These are phyloP conservation scores for Melanaphis sacchari DNA, from an alignment of 1,140 invertebrate species.

Conservation along the genomic window DNA sequence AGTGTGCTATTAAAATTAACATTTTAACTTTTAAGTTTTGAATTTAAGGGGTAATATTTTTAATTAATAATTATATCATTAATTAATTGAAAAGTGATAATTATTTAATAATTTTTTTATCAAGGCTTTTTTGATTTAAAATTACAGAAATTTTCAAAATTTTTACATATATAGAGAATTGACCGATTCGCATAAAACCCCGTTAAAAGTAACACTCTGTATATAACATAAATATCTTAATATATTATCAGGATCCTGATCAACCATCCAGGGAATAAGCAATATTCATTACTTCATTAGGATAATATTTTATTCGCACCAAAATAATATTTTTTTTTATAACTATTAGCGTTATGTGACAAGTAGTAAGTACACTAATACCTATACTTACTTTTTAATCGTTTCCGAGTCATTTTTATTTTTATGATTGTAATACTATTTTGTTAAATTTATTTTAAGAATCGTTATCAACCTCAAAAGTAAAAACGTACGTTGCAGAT, in stretches of 20 bases:
- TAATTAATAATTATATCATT: too few relatives aligned
- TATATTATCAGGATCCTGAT: too few relatives aligned
- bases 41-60: not conserved
- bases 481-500: not conserved
- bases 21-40: not conserved
- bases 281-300: not conserved
- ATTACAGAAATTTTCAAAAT: not conserved
- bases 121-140: not conserved
- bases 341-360: not conserved
- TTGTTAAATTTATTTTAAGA: not conserved
- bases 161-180: not conserved
- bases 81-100: too few relatives aligned
- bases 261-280: too few relatives aligned
- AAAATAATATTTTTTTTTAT: not conserved
- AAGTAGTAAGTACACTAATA: not conserved
- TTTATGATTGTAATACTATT: not conserved
- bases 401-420: not conserved
- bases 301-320: not conserved
- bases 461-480: not conserved
- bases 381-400: slow-evolving; percentile 14
- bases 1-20: not conserved
- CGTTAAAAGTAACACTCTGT: not conserved
- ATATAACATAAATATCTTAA: not conserved
- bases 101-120: too few relatives aligned
- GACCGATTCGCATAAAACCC: too few relatives aligned